Conservation (phyloP, 2,888 invertebrate species). For the Schizaphis graminum region DNA sequence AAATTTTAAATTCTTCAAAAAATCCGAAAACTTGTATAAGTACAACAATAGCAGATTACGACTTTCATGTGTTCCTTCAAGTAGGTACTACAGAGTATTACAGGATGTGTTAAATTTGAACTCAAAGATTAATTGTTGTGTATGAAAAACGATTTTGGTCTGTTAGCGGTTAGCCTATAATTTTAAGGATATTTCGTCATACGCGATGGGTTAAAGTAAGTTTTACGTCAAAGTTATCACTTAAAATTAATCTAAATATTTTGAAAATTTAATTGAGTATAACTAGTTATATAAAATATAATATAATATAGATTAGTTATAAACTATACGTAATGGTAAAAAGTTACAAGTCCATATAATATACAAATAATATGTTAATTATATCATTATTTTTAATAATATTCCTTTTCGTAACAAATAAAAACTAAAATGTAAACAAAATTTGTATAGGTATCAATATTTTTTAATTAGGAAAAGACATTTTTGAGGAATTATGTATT, state of each 20-base stretch:
- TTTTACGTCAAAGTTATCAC: not conserved
- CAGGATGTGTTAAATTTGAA: not conserved
- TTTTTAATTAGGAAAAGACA: not conserved
- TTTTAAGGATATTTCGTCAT: not conserved
- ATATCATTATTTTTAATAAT: not conserved
- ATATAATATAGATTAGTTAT: too few species aligned
- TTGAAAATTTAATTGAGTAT: not conserved
- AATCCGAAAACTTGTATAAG: not conserved
- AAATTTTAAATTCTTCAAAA: not conserved
- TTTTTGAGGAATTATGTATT: not conserved
- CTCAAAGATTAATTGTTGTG: not conserved
- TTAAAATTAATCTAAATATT: not conserved
- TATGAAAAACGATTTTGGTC: not conserved
- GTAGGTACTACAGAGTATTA: not conserved
- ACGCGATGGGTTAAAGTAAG: not conserved
- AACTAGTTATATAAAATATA: not conserved
- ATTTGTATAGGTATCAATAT: not conserved
- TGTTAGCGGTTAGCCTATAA: not conserved
- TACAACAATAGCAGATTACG: too few species aligned
- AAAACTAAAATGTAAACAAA: not conserved
- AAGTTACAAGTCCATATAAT: not conserved
- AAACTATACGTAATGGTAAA: not conserved
- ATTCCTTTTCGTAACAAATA: not conserved
- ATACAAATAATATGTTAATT: not conserved
- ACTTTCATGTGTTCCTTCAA: not conserved